Evolutionary conservation across 2,797 vertebrate species (phyloP).

Genomic region (Antennarius maculatus): DNA sequence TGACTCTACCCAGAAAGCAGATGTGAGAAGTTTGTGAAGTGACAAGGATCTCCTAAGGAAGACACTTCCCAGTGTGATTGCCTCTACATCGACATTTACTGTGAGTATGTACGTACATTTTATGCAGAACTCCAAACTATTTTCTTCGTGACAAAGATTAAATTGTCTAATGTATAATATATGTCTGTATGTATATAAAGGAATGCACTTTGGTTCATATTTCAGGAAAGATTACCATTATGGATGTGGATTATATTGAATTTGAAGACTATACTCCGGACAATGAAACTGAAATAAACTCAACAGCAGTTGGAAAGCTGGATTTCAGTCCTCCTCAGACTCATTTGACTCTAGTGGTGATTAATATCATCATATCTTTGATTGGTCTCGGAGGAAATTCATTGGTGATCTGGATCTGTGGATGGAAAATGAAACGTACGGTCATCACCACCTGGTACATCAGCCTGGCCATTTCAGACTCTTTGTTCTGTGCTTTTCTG

Average conservation of each 20-base stretch:
- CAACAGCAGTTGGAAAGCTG: accelerated
- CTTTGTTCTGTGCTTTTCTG: constrained; percentile 87
- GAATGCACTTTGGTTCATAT: constrained; percentile 1
- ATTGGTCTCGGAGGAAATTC: constrained; percentile 88
- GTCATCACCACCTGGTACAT: constrained; percentile 88
- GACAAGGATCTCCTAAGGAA: too few relatives aligned
- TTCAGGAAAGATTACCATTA: constrained; percentile 49
- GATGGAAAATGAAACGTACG: constrained; percentile 89
- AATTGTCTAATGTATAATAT: not conserved
- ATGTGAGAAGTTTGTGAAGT: constrained; percentile 53
- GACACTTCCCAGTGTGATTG: accelerated
- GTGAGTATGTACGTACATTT: constrained; percentile 44
- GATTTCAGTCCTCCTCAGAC: constrained; percentile 3
- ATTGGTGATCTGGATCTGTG: constrained; percentile 86
- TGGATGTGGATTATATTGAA: constrained; percentile 62
- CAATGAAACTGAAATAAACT: constrained; percentile 48
- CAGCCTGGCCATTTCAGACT: constrained; percentile 88
- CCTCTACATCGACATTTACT: not conserved
- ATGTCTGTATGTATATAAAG: constrained; percentile 3
- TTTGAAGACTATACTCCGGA: constrained; percentile 56
- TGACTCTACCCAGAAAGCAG: constrained; percentile 34
- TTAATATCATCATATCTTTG: constrained; percentile 77
- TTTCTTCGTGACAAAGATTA: constrained; percentile 1
- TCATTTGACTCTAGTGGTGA: constrained; percentile 37
- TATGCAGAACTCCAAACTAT: not conserved